Evolutionary conservation across 2,888 invertebrate genomes (phyloP), one percentile per base, ranked within the genome.

Genomic region (Polia nebulosa): DNA sequence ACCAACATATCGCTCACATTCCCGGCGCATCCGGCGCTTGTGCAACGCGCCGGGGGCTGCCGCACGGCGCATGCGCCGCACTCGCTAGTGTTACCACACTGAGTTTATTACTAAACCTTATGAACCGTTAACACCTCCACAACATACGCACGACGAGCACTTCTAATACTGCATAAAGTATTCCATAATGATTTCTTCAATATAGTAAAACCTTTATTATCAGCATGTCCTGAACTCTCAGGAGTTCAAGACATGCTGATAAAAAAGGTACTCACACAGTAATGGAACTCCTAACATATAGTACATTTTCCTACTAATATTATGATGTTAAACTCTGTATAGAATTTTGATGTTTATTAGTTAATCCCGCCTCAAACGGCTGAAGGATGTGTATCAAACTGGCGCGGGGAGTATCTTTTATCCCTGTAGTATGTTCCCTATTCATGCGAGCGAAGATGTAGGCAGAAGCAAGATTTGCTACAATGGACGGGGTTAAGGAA

Each of bases 21-120:
- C 41, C 51, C 27, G 34, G 36, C 22, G 51, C 51, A 44, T 72
- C 75, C 71, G 75, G 67, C 39, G 72, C 69, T 59, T 59, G 72
- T 3, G 76, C 59, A 76, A 69, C 41, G 15, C 25, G 22, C 58
- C 39, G 17, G n/a, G n/a, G n/a, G n/a, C n/a, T n/a, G 8, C 39
- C 17, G 39, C 0, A 7, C n/a, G 5, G 36, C 17, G n/a, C 39
- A n/a, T 32, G 67, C 32, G 27, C 25, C 25, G 17, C 49, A 22
- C 22, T 25, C 29, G 17, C 57, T 22, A 36, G 36, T 15, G 44
- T 70, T 72, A 52, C 70, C 47, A 53, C 34, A 73, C 53, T 9
- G 34, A 17, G 17, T 27, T 34, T 41, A 75, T 32, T 75, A 58
- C 59, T 75, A 60, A 36, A 44, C 41, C 68, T 44, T 59, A 68